Base-by-base conservation (phyloP, 2,797 vertebrate genomes). In the Aeoliscus strigatus region DNA sequence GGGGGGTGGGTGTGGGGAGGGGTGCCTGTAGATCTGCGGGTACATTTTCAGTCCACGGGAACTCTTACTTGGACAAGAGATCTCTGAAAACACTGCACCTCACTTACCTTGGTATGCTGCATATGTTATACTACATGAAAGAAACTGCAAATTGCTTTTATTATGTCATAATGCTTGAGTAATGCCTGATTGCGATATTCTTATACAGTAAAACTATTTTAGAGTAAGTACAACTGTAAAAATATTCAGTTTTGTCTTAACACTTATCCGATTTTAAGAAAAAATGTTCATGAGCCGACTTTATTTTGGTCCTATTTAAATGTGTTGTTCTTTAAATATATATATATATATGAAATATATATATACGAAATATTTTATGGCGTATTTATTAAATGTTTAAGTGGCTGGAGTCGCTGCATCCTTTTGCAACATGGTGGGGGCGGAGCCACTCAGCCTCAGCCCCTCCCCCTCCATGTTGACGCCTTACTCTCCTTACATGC, bases 51-150 rank as follows among this genome's bases (percentile, higher is more conserved):
- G 39, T 85, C 78, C 70, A 58, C 73, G 79, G 78, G 84, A 79
- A 73, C 59, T 56, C 75, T 83, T 82, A 79, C 81, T 80, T 83
- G 72, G 74, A 73, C 40, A 78, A 77, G 73, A 87, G 74, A 87
- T 84, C 80, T 79, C 73, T n/a, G 73, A 85, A 89, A 91, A 90
- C 88, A 87, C 83, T 88, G 87, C 91, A 92, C 92, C 91, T 94
- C 92, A 91, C 85, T 89, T 90, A 90, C 91, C 90, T 93, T 88
- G 83, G 87, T 89, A 92, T 95, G 92, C 93, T 92, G 91, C 91
- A 91, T 88, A 88, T 86, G 88, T 88, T 88, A 69, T 79, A 87
- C 72, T 90, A 90, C 89, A 86, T 86, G 85, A 84, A 73, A 88
- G 82, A 78, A 85, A 87, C 85, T 87, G 86, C 85, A 90, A 88